Conservation (phyloP, 1,140 invertebrate species). For the Nasonia vitripennis region DNA sequence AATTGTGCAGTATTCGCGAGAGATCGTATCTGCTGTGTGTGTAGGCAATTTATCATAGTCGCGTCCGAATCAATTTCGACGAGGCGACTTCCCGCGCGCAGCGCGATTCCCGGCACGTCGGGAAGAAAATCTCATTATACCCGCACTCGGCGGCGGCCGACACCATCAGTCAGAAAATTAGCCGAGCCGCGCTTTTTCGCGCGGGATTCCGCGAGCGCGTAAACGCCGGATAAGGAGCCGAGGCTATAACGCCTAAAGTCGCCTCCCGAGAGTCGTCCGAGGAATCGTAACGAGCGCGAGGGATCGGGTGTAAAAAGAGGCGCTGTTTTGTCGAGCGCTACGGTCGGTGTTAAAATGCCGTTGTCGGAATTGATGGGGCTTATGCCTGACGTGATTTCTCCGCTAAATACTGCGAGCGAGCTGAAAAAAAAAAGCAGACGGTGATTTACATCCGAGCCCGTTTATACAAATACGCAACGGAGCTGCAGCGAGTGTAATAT, state of each 20-base stretch:
- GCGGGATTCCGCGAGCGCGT: neutral
- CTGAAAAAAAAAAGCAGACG: neutral
- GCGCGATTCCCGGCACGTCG: neutral
- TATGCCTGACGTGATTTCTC: neutral
- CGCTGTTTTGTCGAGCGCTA: neutral
- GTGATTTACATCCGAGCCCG: neutral
- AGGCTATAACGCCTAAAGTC: constrained; percentile 14
- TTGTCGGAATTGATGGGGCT: constrained; percentile 41
- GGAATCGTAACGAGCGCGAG: constrained; percentile 29
- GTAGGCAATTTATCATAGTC: neutral
- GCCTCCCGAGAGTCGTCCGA: neutral
- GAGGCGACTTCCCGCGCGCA: neutral
- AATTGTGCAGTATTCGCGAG: neutral
- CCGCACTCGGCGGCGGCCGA: neutral
- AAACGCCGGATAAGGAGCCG: neutral
- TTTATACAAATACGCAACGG: too few relatives aligned
- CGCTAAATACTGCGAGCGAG: neutral
- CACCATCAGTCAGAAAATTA: constrained; percentile 10
- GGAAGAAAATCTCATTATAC: neutral
- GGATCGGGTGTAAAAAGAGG: neutral
- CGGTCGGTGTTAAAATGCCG: neutral
- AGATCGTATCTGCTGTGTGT: neutral
- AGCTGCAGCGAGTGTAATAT: too few relatives aligned
- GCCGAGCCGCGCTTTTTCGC: neutral
- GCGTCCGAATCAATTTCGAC: neutral